Evolutionary conservation across 2,888 invertebrate genomes (phyloP), one percentile per base, ranked within the genome.

Genomic region (Cantharis rufa): DNA sequence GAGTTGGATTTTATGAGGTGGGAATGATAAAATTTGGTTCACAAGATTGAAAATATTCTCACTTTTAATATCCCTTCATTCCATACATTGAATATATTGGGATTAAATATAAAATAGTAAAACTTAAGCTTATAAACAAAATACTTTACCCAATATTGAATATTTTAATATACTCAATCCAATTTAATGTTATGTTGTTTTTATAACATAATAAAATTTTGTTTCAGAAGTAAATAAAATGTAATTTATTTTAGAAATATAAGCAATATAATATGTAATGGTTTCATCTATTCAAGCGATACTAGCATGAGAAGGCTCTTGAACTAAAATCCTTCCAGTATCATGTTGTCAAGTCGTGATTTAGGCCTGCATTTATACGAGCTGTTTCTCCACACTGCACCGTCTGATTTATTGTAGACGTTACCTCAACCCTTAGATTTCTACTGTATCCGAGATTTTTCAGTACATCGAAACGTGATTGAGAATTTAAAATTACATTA

Each of bases 301-400:
- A 82, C 81, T 82, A 81, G 80, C 79, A 81, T 69, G 80, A 79
- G 81, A 82, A 78, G 71, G 72, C 78, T 77, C 79, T 82, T 84
- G 84, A 85, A 85, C 83, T 84, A 84, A 86, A 86, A 86, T 86
- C 86, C 86, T 83, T 82, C 81, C 81, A 85, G 85, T 86, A 85
- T 86, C 85, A 85, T 85, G 84, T 84, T 87, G 86, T 86, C 87
- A 86, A 84, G 84, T 80, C 83, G 85, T 86, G 87, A 87, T 87
- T 87, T 87, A 87, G 86, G 83, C 86, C 82, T 86, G 86, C 86
- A 86, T 86, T 87, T 86, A 87, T 86, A 86, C 85, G 85, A 85
- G 85, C 83, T 86, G 86, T 85, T 85, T 82, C 82, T 81, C 82
- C 78, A 76, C 79, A 81, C 72, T 81, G 80, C 84, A 79, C 82